Evolutionary conservation across 1,140 invertebrate species (phyloP).

Genomic region (Ptiloglossa arizonensis): DNA sequence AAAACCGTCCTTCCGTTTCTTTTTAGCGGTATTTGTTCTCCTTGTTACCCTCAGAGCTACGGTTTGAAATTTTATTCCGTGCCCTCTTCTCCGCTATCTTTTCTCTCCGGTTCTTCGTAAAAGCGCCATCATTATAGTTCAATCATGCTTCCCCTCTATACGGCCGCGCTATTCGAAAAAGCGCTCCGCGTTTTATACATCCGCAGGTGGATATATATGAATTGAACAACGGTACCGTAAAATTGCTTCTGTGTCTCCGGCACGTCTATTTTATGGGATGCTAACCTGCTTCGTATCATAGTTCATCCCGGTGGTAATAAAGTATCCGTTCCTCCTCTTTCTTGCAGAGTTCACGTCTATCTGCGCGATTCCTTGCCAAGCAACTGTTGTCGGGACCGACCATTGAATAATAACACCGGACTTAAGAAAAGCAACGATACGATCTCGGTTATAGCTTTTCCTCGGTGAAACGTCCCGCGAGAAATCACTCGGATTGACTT

Average conservation of each 20-base stretch:
- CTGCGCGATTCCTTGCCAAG: conserved; percentile 6
- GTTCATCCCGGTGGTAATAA: conserved; percentile 72
- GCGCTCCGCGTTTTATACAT: conserved; percentile 68
- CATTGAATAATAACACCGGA: conserved; percentile 26
- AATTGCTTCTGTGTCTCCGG: conserved; percentile 75
- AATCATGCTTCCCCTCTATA: conserved; percentile 76
- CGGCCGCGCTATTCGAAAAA: conserved; percentile 73
- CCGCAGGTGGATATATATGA: conserved; percentile 75
- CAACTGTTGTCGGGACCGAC: conserved; percentile 31
- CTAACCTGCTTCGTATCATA: conserved; percentile 75
- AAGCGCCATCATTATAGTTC: conserved; percentile 74
- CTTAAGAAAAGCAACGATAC: conserved; percentile 18
- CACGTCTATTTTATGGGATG: conserved; percentile 73
- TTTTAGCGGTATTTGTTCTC: background rate
- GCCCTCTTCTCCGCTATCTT: conserved; percentile 11
- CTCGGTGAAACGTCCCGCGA: background rate
- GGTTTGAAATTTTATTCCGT: conserved; percentile 73
- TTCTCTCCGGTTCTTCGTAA: conserved; percentile 35
- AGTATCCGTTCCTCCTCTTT: conserved; percentile 47
- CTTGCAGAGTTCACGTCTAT: background rate
- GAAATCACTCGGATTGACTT: conserved; percentile 19
- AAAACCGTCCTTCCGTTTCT: conserved; percentile 31
- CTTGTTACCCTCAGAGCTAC: conserved; percentile 32
- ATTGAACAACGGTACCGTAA: conserved; percentile 73
- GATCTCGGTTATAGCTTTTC: conserved; percentile 21